Base-by-base conservation (phyloP, 2,888 invertebrate species). In the Cataglyphis cursor region DNA sequence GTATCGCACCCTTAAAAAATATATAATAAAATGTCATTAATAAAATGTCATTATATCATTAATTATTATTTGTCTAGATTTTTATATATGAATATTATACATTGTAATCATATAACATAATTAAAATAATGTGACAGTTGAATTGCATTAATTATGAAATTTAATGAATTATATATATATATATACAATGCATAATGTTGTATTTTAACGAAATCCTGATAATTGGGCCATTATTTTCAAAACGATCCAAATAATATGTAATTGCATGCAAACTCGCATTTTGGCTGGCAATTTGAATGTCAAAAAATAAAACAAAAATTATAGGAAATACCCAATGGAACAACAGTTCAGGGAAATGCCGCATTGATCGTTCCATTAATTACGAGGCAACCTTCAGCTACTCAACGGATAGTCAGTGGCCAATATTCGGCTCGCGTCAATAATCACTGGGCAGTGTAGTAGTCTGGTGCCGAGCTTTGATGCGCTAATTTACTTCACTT, bases 331-430 rank as follows among this genome's bases (percentile, higher is more conserved):
- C n/a, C n/a, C n/a, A 41, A 80, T 64, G 24, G 70, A 81, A 75
- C 73, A 75, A 83, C 80, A 41, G 61, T 44, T 65, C 83, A 78
- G 61, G 83, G 83, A 51, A 51, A 85, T 87, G 85, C 82, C 75
- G 87, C 91, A 66, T 68, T 91, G 92, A 92, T 90, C 92, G 91
- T 93, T 92, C 92, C 93, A 93, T 93, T 94, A 93, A 94, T 94
- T 94, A 94, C 91, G 88, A 88, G 91, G 87, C 90, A 91, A 91
- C 92, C 92, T 90, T 88, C 87, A 89, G 92, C 93, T 93, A 94
- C 94, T 94, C 94, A 93, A 93, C 94, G 93, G 93, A 89, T 93
- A 93, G 93, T 94, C 94, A 94, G 93, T 92, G 93, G 93, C 92
- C 92, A 91, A 92, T 93, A 92, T 92, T 92, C 90, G 90, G 92